phyloP scores from a whole-genome alignment of 2,888 invertebrate species.

The Xestoiulus laeticollis region DNA sequence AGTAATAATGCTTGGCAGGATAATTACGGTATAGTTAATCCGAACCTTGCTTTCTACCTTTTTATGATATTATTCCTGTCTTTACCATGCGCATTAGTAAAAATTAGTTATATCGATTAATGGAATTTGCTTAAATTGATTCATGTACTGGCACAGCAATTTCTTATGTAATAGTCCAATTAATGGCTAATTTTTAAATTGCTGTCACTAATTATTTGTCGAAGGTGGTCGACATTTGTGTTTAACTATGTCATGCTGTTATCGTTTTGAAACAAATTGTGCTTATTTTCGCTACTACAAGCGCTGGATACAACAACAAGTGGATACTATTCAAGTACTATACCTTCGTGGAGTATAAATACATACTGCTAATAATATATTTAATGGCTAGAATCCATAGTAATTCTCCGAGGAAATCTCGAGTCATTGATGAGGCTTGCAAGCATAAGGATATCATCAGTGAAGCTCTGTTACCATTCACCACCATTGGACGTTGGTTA shows the following conservation, averaged over 20 bases:
- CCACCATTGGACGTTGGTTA: background rate
- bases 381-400: background rate
- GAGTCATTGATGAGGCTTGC: background rate
- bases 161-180: background rate
- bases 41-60: background rate
- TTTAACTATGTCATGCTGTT: background rate
- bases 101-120: background rate
- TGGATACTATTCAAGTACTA: no score
- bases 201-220: background rate
- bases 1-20: no score
- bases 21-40: no score
- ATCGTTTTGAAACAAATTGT: background rate
- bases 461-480: background rate
- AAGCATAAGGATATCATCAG: background rate
- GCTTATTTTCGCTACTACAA: background rate
- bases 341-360: background rate
- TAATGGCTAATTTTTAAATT: background rate
- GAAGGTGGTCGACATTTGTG: background rate
- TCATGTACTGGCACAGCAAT: background rate
- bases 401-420: background rate
- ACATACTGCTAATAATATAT: background rate
- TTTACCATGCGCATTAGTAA: background rate
- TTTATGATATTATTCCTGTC: background rate
- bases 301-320: background rate
- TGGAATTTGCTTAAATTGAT: background rate